Percentiles rank a stretch among this genome's conserved stretches.
Evolutionary conservation across 2,888 invertebrate genomes (phyloP).

Genomic region (Limnephilus lunatus): DNA sequence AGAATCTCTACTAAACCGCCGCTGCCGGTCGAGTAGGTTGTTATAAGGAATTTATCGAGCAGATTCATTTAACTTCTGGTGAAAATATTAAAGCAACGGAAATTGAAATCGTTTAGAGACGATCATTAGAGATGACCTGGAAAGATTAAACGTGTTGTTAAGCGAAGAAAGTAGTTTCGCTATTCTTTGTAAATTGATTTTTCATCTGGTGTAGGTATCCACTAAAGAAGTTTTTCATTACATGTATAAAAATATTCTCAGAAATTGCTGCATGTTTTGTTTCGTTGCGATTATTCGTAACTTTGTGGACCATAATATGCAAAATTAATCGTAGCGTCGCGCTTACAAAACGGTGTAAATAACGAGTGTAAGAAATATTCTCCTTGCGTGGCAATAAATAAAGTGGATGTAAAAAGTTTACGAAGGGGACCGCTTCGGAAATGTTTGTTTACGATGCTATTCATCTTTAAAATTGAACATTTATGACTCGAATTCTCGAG

Average conservation of each 20-base stretch:
- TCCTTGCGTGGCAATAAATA: slow-evolving; percentile 4
- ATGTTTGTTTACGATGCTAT: slow-evolving; percentile 58
- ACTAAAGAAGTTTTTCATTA: not conserved
- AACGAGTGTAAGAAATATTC: not conserved
- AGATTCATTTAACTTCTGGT: slow-evolving; percentile 24
- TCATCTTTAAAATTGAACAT: slow-evolving; percentile 57
- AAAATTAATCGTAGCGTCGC: not conserved
- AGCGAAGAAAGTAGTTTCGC: not conserved
- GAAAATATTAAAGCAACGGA: slow-evolving; percentile 9
- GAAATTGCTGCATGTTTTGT: not conserved
- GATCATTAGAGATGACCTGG: slow-evolving; percentile 24
- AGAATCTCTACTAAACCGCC: not conserved
- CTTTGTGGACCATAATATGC: not conserved
- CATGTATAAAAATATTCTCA: not conserved
- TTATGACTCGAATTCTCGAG: slow-evolving; percentile 49
- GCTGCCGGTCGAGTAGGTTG: not conserved
- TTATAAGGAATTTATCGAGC: not conserved
- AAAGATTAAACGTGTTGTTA: not conserved
- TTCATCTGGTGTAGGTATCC: not conserved
- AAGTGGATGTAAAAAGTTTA: slow-evolving; percentile 43
- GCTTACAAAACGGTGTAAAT: slow-evolving; percentile 4
- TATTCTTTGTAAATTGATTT: not conserved
- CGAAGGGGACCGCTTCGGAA: slow-evolving; percentile 57
- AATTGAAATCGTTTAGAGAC: slow-evolving; percentile 27
- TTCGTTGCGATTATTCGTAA: not conserved